Percentiles rank a stretch among this genome's conserved stretches.
These are phyloP conservation scores for Zosterops borbonicus DNA, from an alignment of 2,113 vertebrate genomes.

Conservation along the genomic window DNA sequence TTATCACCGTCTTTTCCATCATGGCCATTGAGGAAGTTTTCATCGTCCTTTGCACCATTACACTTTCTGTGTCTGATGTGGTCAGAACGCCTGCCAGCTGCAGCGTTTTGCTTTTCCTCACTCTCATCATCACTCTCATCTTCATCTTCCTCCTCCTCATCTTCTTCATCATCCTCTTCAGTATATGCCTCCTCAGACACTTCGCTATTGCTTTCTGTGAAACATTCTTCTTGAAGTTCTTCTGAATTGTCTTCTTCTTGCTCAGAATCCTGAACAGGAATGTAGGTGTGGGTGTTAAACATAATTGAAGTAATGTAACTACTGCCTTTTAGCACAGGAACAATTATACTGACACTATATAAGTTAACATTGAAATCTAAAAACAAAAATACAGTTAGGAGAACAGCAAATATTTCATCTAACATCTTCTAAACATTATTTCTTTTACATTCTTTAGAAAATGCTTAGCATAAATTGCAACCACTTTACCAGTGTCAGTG, in stretches of 20 bases:
- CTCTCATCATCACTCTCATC: constrained; percentile 70
- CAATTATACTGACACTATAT: neutral
- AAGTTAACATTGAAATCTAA: neutral
- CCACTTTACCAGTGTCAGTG: neutral
- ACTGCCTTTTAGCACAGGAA: neutral
- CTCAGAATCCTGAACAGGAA: constrained; percentile 69
- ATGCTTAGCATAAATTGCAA: neutral
- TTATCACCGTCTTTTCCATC: constrained; percentile 69
- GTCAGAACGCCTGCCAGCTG: constrained; percentile 21
- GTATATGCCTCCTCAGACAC: constrained; percentile 73
- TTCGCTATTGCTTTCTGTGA: constrained; percentile 82
- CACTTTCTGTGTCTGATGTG: constrained; percentile 56
- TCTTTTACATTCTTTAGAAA: neutral
- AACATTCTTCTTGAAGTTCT: constrained; percentile 79
- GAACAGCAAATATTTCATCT: neutral
- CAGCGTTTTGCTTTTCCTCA: constrained; percentile 49
- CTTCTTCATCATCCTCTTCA: constrained; percentile 72
- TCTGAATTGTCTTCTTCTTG: constrained; percentile 78
- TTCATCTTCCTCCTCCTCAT: constrained; percentile 55
- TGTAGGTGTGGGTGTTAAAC: neutral
- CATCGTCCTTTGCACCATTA: constrained; percentile 40
- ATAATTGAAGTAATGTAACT: neutral
- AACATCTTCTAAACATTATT: neutral
- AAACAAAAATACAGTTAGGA: neutral
- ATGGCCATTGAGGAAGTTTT: constrained; percentile 70